A percentile compares a stretch with the other conserved stretches of the same genome.
Evolutionary conservation across 1,140 invertebrate genomes (phyloP).

Genomic region (Pollicipes pollicipes): DNA sequence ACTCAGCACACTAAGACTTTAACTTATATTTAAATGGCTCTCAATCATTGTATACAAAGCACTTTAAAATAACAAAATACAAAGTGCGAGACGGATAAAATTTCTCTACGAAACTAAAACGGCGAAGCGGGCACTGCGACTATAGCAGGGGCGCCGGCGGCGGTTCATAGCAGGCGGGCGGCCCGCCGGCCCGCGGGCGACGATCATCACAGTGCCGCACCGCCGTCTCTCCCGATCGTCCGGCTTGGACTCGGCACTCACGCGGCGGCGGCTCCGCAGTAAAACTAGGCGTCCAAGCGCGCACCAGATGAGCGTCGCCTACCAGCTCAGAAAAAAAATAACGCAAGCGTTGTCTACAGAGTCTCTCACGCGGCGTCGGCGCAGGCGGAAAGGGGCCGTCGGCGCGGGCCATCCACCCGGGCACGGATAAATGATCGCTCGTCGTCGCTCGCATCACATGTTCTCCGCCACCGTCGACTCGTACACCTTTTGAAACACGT

Average conservation of each 20-base stretch:
- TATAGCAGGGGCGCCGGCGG: too few relatives aligned
- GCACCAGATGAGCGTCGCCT: too few relatives aligned
- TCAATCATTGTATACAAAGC: neutral
- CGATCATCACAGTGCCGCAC: neutral
- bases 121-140: neutral
- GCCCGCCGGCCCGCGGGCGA: too few relatives aligned
- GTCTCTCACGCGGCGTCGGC: too few relatives aligned
- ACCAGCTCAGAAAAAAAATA: too few relatives aligned
- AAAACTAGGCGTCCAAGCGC: neutral
- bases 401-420: too few relatives aligned
- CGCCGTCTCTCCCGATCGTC: neutral
- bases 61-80: conserved; percentile 2
- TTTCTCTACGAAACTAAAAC: neutral
- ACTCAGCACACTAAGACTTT: neutral
- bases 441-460: neutral
- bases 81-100: neutral
- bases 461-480: neutral
- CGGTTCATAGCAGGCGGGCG: too few relatives aligned
- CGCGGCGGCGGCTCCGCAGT: neutral
- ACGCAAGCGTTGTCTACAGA: too few relatives aligned
- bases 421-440: too few relatives aligned
- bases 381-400: too few relatives aligned
- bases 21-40: conserved; percentile 2
- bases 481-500: neutral
- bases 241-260: too few relatives aligned